Base-by-base conservation (phyloP, 2,888 invertebrate species). In the Melieria picta region DNA sequence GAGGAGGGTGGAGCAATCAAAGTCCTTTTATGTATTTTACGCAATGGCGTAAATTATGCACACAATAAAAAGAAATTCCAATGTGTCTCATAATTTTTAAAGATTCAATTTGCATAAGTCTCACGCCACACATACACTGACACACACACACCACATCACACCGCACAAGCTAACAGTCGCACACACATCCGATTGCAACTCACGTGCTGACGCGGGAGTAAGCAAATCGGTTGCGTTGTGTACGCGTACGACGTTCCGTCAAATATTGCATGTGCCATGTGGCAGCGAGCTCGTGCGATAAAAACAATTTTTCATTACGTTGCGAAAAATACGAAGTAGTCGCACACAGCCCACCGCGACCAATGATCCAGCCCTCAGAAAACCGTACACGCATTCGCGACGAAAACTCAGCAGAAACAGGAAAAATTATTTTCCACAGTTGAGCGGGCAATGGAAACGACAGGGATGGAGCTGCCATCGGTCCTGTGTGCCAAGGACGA, bases 251-350 rank as follows among this genome's bases (percentile, higher is more conserved):
- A 2, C 30, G 30, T 30, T 30, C 30, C 30, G 30, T 30, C 30
- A 30, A 30, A 30, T 30, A 30, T 30, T 30, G 30, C 30, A 30
- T 30, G 30, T 30, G 30, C 30, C 30, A 30, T 30, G 10, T 48
- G n/a, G n/a, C 16, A 46, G 60, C 42, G 50, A 68, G 43, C 10
- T 52, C 61, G 11, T 50, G 65, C 61, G 58, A 72, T 65, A 69
- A 70, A 69, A 69, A 67, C 55, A 48, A 72, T 72, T 66, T 72
- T 72, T 69, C 69, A 66, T 72, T 66, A 55, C 69, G 52, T 42
- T 52, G 46, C 66, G 66, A 60, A 72, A 72, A 65, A 30, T 58
- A 56, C 46, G 58, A 45, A 11, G 63, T 60, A 30, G 16, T 30
- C 30, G 30, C 30, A 30, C 30, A 30, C 30, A 30, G 30, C 30